Conservation (phyloP, 2,113 vertebrate species). For the Sceloporus tristichus region DNA sequence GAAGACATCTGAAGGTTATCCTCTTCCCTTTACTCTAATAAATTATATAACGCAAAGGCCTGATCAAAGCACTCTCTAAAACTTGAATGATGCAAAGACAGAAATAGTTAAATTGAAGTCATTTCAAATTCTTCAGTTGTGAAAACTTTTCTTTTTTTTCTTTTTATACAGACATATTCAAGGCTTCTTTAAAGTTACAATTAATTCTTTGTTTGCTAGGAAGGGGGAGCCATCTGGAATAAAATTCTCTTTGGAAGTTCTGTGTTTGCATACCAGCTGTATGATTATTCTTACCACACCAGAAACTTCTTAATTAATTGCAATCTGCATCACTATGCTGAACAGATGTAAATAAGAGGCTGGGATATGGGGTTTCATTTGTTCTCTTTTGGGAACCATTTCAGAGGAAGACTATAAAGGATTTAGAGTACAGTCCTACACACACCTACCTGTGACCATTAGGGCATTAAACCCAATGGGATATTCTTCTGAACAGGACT, state of each 20-base stretch:
- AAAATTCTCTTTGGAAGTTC: constrained; percentile 83
- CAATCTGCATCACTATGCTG: constrained; percentile 76
- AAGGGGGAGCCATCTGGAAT: constrained; percentile 80
- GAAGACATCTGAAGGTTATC: constrained; percentile 89
- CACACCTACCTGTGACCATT: background rate
- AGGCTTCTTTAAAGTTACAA: constrained; percentile 78
- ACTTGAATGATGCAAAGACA: constrained; percentile 80
- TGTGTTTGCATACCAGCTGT: constrained; percentile 82
- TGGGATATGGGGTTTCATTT: background rate
- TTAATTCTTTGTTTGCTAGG: constrained; percentile 79
- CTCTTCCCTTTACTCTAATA: constrained; percentile 81
- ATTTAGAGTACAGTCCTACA: background rate
- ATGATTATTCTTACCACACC: constrained; percentile 86
- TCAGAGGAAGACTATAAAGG: background rate
- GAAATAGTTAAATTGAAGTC: constrained; percentile 81
- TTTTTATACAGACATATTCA: constrained; percentile 77
- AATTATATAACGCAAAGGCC: constrained; percentile 77
- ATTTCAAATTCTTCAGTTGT: constrained; percentile 79
- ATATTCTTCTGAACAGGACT: background rate
- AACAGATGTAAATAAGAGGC: constrained; percentile 82
- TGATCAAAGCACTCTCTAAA: constrained; percentile 82
- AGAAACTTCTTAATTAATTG: constrained; percentile 86
- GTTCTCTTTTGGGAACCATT: constrained; percentile 1
- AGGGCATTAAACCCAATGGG: background rate
- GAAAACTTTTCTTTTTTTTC: constrained; percentile 65